Evolutionary conservation across 2,113 vertebrate genomes (phyloP), one percentile per base, ranked within the genome.

Genomic region (Miniopterus natalensis): DNA sequence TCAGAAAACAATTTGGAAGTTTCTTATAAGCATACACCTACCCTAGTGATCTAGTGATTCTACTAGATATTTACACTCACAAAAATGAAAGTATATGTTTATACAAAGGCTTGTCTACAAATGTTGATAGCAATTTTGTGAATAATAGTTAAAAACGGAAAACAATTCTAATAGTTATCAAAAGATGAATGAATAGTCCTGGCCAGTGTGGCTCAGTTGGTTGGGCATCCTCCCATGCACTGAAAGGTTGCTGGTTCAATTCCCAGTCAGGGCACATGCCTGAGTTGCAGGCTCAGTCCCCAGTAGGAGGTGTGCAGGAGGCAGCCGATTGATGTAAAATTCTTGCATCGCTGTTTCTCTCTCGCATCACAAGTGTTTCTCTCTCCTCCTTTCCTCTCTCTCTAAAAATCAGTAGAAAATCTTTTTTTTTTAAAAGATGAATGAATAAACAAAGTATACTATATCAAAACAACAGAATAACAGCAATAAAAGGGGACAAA

Each of bases 1-100:
- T 40, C 36, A 13, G 71, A 66, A 94, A 92, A 86, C 25, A 77
- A 23, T 88, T 74, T 80, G 59, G 61, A 95, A 85, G 15, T 84
- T 95, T 92, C 51, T 85, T 80, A 25, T 71, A 85, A 77, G 36
- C 36, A 25, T 75, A 49, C n/a, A 10, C 29, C 55, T 77, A 55
- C 61, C 18, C 10, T 75, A 79, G 77, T 77, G 36, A 85, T 51
- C 7, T 6, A 88, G 20, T 45, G 36, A 23, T 75, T 92, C 84
- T 83, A 65, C 51, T 55, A 47, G 11, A 5, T 74, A 70, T 84
- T 95, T 47, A 63, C 11, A 80, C 40, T 59, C 61, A 42, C 9
- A 51, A 25, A 65, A 66, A 53, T 51, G 21, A 74, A 81, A 86
- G n/a, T 40, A 57, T 51, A 68, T 57, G n/a, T 40, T 29, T 9